Base-by-base conservation (phyloP, 2,797 vertebrate genomes). In the Pogoniulus pusillus region DNA sequence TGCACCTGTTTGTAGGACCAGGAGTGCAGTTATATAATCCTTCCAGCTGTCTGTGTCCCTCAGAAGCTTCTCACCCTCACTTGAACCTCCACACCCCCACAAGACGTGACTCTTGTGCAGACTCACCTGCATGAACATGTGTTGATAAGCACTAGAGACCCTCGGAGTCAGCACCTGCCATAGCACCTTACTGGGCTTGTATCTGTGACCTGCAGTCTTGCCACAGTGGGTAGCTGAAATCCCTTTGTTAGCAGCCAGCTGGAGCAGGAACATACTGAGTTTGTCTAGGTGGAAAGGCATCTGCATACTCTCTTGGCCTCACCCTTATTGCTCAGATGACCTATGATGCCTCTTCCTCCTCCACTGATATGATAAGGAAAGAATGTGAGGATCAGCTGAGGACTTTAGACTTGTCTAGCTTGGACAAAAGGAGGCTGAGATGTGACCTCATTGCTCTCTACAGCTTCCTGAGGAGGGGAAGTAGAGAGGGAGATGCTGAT, bases 41-140 rank as follows among this genome's bases (percentile, higher is more conserved):
- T 14, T 82, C 30, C 60, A 34, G 10, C 24, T 5, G 1, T 32
- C 53, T 54, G 10, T 4, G 37, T 84, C 75, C 34, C 37, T 72
- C 59, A 69, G 47, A 59, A 82, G 15, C 23, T 34, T 70, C 37
- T 75, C 20, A 37, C 3, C 7, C 26, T 12, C n/a, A 6, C 19
- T 51, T 76, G 60, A 65, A 66, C 32, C 2, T 53, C 24, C 35
- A 14, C 2, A 7, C 2, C 3, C 2, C 15, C 32, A 14, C 20
- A 77, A 49, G 9, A 66, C 10, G 5, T 29, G n/a, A 43, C 23
- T 39, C 16, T 34, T 55, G 9, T 69, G 29, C 43, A 63, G 26
- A 29, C 26, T 66, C 51, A 62, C 2, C 1, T 34, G 17, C 26
- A 26, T 37, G n/a, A 70, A 51, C 1, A 0, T 18, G 17, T 75